Conservation (phyloP, 2,888 invertebrate species). For the Urechis unicinctus region DNA sequence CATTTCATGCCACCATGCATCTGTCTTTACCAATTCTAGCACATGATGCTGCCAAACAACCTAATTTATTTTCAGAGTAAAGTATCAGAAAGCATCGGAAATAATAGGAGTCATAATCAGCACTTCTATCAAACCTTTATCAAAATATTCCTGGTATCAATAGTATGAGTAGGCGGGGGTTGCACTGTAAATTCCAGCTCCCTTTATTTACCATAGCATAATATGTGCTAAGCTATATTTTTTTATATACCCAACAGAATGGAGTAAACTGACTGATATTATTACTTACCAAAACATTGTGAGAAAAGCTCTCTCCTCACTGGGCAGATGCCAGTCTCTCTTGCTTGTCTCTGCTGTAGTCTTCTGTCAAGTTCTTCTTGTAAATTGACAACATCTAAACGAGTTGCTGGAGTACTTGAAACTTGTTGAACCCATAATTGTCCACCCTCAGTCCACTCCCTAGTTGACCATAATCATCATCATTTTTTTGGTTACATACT, state of each 20-base stretch:
- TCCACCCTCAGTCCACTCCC: conserved; percentile 90
- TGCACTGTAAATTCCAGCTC: background rate
- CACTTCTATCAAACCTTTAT: no score
- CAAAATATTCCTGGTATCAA: no score
- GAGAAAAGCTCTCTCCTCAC: conserved; percentile 87
- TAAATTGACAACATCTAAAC: conserved; percentile 89
- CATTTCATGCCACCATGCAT: no score
- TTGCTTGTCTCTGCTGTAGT: conserved; percentile 82
- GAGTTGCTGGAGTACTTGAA: conserved; percentile 91
- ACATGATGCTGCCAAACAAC: no score
- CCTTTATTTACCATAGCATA: background rate
- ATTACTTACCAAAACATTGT: conserved; percentile 67
- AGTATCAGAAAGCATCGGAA: no score
- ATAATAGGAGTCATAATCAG: no score
- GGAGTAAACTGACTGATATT: background rate
- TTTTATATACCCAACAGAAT: background rate
- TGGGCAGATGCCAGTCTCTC: conserved; percentile 94
- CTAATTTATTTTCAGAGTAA: no score
- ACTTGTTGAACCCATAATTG: conserved; percentile 70
- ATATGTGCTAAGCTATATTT: background rate
- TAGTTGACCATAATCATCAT: conserved; percentile 20
- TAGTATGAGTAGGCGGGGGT: no score
- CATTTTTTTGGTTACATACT: background rate
- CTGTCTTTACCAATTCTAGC: no score
- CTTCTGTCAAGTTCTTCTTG: conserved; percentile 91